A percentile compares a stretch with the other conserved stretches of the same genome.
Evolutionary conservation across 2,113 vertebrate genomes (phyloP).

Genomic region (Lycaon pictus): DNA sequence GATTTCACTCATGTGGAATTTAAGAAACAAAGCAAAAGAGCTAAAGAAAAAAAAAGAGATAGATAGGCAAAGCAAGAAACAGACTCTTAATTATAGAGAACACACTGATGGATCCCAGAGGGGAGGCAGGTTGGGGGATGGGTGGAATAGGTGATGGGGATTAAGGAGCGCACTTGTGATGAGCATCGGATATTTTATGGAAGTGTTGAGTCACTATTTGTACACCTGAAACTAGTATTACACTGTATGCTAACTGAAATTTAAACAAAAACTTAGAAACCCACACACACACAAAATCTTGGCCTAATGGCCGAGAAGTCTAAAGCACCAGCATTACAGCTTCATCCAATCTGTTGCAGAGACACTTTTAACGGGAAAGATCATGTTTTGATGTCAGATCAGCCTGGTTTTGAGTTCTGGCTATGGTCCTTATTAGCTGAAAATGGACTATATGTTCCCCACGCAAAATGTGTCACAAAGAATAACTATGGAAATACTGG

Average conservation of each 20-base stretch:
- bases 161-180: background rate
- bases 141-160: background rate
- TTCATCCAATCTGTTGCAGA: fast-evolving
- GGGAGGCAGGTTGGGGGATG: background rate
- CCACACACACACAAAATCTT: background rate
- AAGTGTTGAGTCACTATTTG: background rate
- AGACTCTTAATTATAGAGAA: background rate
- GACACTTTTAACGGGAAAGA: background rate
- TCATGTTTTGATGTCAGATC: fast-evolving
- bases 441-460: background rate
- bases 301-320: fast-evolving
- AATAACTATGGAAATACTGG: background rate
- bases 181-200: background rate
- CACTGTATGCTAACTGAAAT: background rate
- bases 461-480: background rate
- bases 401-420: background rate
- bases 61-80: background rate
- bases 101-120: background rate
- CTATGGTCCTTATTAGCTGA: background rate
- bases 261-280: background rate
- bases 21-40: background rate
- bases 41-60: background rate
- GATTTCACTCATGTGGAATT: background rate
- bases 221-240: background rate
- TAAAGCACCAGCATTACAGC: background rate